A percentile compares a stretch with the other conserved stretches of the same genome.
Evolutionary conservation across 2,888 invertebrate genomes (phyloP).

Genomic region (Tachina grossa): DNA sequence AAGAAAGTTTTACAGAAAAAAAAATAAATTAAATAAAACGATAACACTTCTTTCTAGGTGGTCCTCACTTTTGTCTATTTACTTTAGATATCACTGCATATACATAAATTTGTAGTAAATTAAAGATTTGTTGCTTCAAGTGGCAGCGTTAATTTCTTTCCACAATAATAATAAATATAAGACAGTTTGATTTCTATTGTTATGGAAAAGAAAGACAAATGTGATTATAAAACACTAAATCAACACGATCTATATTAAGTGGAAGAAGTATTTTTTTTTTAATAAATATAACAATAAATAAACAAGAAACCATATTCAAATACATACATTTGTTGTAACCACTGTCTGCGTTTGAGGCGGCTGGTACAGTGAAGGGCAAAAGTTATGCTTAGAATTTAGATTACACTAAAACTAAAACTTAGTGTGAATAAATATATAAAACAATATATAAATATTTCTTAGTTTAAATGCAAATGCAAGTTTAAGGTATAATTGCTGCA

Average conservation of each 20-base stretch:
- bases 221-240: slow-evolving; percentile 47
- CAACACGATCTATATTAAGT: slow-evolving; percentile 51
- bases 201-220: slow-evolving; percentile 11
- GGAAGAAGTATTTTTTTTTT: slow-evolving; percentile 33
- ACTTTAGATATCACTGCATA: background rate
- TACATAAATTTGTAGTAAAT: background rate
- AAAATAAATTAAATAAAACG: background rate
- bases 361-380: slow-evolving; percentile 24
- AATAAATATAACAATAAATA: slow-evolving; percentile 28
- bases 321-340: background rate
- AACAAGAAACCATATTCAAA: slow-evolving; percentile 36
- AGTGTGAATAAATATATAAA: no score
- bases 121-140: slow-evolving; percentile 23
- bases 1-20: background rate
- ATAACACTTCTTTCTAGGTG: slow-evolving; percentile 8
- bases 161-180: slow-evolving; percentile 38
- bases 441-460: no score
- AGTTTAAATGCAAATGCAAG: no score
- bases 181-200: slow-evolving; percentile 60
- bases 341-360: background rate
- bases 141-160: slow-evolving; percentile 30
- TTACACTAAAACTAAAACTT: background rate
- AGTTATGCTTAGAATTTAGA: background rate
- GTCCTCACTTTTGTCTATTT: slow-evolving; percentile 4
- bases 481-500: no score